phyloP scores from a whole-genome alignment of 2,113 vertebrate genomes.

The Paraplagusia blochii region DNA sequence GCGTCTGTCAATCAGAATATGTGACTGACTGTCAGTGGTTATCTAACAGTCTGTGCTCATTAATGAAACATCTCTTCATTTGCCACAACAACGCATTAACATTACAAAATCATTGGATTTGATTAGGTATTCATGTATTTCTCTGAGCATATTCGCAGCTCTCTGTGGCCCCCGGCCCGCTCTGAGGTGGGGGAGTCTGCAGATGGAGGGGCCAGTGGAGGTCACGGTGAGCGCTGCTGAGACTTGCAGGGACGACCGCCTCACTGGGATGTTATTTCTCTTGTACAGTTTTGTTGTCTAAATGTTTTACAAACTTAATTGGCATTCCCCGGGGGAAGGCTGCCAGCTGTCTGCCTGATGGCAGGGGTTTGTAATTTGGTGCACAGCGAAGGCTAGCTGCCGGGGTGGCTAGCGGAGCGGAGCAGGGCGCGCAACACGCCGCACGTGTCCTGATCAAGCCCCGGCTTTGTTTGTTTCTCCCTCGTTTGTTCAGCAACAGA shows the following conservation, averaged over 20 bases:
- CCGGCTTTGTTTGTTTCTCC: constrained; percentile 68
- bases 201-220: constrained; percentile 66
- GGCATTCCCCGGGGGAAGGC: constrained; percentile 76
- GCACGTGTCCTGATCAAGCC: constrained; percentile 56
- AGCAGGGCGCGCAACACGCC: constrained; percentile 48
- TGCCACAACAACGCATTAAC: constrained; percentile 69
- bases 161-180: constrained; percentile 53
- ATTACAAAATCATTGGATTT: constrained; percentile 75
- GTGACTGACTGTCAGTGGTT: constrained; percentile 26
- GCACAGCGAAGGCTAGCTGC: constrained; percentile 66
- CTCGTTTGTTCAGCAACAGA: constrained; percentile 66
- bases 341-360: constrained; percentile 81
- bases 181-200: constrained; percentile 64
- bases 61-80: constrained; percentile 71
- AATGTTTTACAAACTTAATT: constrained; percentile 86
- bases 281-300: constrained; percentile 84
- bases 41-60: constrained; percentile 42
- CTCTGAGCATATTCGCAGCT: constrained; percentile 64
- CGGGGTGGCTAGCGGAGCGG: constrained; percentile 60
- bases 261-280: constrained; percentile 64
- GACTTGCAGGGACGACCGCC: constrained; percentile 66
- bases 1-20: constrained; percentile 12
- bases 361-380: constrained; percentile 77
- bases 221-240: constrained; percentile 63
- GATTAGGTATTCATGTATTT: constrained; percentile 76